These are phyloP conservation scores for Oryctolagus cuniculus DNA, from an alignment of 2,113 vertebrate genomes.

Conservation along the genomic window DNA sequence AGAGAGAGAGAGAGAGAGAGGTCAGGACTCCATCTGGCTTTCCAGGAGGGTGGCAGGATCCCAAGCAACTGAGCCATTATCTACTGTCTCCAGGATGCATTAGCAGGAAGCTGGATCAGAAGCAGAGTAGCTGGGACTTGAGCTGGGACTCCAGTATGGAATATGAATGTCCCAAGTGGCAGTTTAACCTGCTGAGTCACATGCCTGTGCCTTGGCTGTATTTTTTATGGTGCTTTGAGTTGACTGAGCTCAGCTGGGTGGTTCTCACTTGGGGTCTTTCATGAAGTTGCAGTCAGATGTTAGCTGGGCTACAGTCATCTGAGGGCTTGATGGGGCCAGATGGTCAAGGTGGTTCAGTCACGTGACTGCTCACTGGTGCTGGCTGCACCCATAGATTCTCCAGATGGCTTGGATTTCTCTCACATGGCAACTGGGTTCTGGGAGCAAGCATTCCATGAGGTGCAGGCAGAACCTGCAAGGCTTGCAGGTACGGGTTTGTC, in stretches of 20 bases:
- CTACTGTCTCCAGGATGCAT: too few species aligned
- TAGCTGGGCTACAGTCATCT: neutral
- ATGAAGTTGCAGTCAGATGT: neutral
- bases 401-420: neutral
- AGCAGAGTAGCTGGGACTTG: too few species aligned
- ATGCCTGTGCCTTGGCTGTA: too few species aligned
- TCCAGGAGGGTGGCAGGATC: too few species aligned
- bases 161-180: too few species aligned
- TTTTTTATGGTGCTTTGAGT: slow-evolving; percentile 9
- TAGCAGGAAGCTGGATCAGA: too few species aligned
- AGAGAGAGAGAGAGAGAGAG: too few species aligned
- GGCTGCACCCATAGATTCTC: neutral
- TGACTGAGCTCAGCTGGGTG: neutral
- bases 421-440: neutral
- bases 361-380: neutral
- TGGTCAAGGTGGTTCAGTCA: neutral
- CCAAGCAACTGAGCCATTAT: too few species aligned
- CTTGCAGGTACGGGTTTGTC: neutral
- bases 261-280: neutral
- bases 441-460: neutral
- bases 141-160: too few species aligned
- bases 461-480: neutral
- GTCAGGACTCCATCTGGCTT: too few species aligned
- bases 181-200: too few species aligned
- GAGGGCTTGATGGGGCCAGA: neutral